Base-by-base conservation (phyloP, 1,140 invertebrate genomes). In the Riptortus pedestris region DNA sequence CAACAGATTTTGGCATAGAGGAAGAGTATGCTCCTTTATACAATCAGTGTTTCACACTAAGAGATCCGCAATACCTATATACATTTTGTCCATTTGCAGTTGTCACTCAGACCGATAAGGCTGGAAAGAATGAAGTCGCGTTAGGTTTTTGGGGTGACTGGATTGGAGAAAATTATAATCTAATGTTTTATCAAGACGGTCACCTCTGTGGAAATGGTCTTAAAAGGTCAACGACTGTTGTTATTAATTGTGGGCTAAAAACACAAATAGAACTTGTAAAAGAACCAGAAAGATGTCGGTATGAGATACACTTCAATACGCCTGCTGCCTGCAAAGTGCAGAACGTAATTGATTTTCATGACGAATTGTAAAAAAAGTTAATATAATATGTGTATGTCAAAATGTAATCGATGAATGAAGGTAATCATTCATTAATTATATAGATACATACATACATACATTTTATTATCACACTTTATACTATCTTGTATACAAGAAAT, bases 121-220 rank as follows among this genome's bases (percentile, higher is more conserved):
- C 82, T 67, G 90, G 90, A 26, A 88, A 90, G 9, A 76, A 78
- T 61, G 91, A 96, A 70, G 87, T 91, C 1, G 83, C 80, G 28
- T 76, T 97, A 27, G 93, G 93, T 7, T 80, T 80, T 16, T 99
- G 94, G 93, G 83, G 84, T 45, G 80, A 83, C 62, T 99, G 96
- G 95, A 83, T 83, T 18, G 77, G 79, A 9, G 81, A 87, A 65
- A 88, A 86, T 72, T 98, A 97, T 74, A 77, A 81, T 1, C 77
- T 78, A 38, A 95, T 96, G 86, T 83, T 88, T 65, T 98, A 90
- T 74, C 84, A 87, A 28, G 82, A 85, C 66, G 95, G 96, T 2
- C 82, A 92, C 18, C 83, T 82, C 11, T 99, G 96, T 74, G 99
- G 96, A 96, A 99, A 99, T 78, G 96, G 96, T 0, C 96, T 95